Evolutionary conservation across 2,797 vertebrate genomes (phyloP), one percentile per base, ranked within the genome.

Genomic region (Falco berigora): DNA sequence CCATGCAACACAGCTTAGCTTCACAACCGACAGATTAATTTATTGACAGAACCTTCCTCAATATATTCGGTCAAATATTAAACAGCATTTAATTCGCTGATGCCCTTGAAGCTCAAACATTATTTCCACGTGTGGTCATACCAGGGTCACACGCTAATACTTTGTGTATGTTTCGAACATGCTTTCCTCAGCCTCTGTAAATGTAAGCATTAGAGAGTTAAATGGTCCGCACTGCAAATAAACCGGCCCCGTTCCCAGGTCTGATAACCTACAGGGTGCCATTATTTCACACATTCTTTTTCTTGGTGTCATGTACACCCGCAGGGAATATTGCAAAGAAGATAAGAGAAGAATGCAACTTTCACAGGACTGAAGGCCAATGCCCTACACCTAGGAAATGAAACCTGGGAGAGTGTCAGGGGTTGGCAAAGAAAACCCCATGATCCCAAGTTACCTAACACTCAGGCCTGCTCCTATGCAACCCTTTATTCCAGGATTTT

Each of bases 291-390:
- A 82, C 83, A 74, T 94, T 93, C 63, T 71, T 95, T 52, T 63
- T 82, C 34, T 74, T 71, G 69, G 55, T 92, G 90, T 76, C 88
- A 93, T 52, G 36, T 9, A 67, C 24, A 21, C 75, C 75, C 0
- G 1, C 2, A 3, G 55, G 46, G 56, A 90, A 72, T 63, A 81
- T 4, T 52, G 86, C 59, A 62, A 87, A 77, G 42, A 46, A 88
- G 95, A 94, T 95, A 96, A 96, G 96, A 92, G 79, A 95, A 94
- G 74, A 96, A 97, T 86, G 88, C 11, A 68, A 22, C 42, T 81
- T 90, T 92, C 1, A 1, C 50, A 36, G 73, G 82, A 78, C 20
- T 1, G 19, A 88, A 91, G 82, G 90, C 73, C 75, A 68, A 9
- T 27, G 62, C 32, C 27, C 38, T 55, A 18, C 40, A 42, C 10